Percentiles rank a stretch among this genome's conserved stretches.
These are phyloP conservation scores for Andinoacara biseriatus DNA, from an alignment of 2,113 vertebrate genomes.

Conservation along the genomic window DNA sequence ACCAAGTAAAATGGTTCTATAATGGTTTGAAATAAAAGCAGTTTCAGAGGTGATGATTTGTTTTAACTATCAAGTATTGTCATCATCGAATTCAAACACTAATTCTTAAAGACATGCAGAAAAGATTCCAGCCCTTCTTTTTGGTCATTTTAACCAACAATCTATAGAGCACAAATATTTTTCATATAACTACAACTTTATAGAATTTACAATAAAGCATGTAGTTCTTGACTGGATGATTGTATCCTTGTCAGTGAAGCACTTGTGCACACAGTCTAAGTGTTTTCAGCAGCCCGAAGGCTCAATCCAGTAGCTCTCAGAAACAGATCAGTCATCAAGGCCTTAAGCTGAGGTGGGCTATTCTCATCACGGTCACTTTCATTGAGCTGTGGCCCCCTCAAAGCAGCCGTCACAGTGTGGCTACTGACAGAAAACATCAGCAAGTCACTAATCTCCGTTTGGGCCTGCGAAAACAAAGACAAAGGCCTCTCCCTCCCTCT, in stretches of 20 bases:
- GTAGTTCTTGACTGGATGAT: background rate
- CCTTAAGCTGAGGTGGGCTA: slow-evolving; percentile 51
- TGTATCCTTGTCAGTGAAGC: background rate
- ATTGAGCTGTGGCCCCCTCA: slow-evolving; percentile 49
- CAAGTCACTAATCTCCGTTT: slow-evolving; percentile 78
- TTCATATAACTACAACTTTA: background rate
- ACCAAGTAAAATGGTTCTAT: background rate
- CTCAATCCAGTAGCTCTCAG: slow-evolving; percentile 34
- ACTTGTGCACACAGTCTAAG: background rate
- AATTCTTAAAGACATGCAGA: too few species aligned
- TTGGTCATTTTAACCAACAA: too few species aligned
- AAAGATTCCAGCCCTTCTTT: too few species aligned
- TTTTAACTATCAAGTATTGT: background rate
- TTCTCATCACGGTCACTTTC: slow-evolving; percentile 58
- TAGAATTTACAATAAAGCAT: too few species aligned
- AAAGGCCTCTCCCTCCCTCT: slow-evolving; percentile 41
- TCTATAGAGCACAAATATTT: too few species aligned
- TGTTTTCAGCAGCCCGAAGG: slow-evolving; percentile 1
- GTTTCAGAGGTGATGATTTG: background rate
- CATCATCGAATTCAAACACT: too few species aligned
- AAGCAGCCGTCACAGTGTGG: slow-evolving; percentile 49
- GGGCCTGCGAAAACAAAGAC: slow-evolving; percentile 76
- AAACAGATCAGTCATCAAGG: slow-evolving; percentile 66
- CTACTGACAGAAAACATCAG: slow-evolving; percentile 77
- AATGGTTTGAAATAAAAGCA: background rate